Percentiles rank a stretch among this genome's conserved stretches.
phyloP scores from a whole-genome alignment of 2,797 vertebrate genomes.

The Esox lucius region DNA sequence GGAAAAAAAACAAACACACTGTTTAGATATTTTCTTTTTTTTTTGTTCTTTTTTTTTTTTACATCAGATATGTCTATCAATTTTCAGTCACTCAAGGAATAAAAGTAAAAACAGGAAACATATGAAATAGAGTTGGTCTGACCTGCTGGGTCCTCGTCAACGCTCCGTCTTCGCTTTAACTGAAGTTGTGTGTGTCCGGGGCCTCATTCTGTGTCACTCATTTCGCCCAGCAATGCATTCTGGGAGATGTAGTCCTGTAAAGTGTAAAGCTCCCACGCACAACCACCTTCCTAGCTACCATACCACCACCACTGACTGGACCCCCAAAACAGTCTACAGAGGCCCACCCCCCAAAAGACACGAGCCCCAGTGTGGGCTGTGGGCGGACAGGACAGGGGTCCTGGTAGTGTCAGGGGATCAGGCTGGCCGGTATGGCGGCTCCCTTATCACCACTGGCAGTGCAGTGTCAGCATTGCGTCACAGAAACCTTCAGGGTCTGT shows the following conservation, averaged over 20 bases:
- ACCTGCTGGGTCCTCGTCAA: slow-evolving; percentile 97
- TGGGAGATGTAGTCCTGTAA: slow-evolving; percentile 91
- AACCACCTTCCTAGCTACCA: slow-evolving; percentile 83
- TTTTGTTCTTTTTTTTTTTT: slow-evolving; percentile 72
- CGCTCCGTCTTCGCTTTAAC: slow-evolving; percentile 92
- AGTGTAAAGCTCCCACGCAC: slow-evolving; percentile 97
- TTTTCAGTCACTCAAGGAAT: slow-evolving; percentile 57
- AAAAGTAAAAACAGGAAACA: slow-evolving; percentile 87
- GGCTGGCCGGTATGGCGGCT: slow-evolving; percentile 71
- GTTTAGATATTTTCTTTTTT: slow-evolving; percentile 51
- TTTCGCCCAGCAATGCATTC: slow-evolving; percentile 72
- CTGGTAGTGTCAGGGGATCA: slow-evolving; percentile 60
- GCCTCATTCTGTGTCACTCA: slow-evolving; percentile 72
- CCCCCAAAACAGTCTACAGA: slow-evolving; percentile 56
- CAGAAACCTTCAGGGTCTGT: slow-evolving; percentile 66
- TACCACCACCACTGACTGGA: slow-evolving; percentile 59
- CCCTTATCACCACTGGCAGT: slow-evolving; percentile 64
- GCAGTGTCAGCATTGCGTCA: slow-evolving; percentile 54
- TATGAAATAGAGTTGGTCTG: slow-evolving; percentile 99
- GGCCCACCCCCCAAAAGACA: slow-evolving; percentile 44
- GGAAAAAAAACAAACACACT: slow-evolving; percentile 87
- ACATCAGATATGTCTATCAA: slow-evolving; percentile 61
- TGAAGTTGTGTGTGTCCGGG: slow-evolving; percentile 80
- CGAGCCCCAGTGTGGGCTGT: slow-evolving; percentile 60
- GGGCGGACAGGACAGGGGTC: slow-evolving; percentile 55